A percentile compares a stretch with the other conserved stretches of the same genome.
Conservation (phyloP, 1,140 invertebrate genomes). For the Globodera rostochiensis region DNA sequence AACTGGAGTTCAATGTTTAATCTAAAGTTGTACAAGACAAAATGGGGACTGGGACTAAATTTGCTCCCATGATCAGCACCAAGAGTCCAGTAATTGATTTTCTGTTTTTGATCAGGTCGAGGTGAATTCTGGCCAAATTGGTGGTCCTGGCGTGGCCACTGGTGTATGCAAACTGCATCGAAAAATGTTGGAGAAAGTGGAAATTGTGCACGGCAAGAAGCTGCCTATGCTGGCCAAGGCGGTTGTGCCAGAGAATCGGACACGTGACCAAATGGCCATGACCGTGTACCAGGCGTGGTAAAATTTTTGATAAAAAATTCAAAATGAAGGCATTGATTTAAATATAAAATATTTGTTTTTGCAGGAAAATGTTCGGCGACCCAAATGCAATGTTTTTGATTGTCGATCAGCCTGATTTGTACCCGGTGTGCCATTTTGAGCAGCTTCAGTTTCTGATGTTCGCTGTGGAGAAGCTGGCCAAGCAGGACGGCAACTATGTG, state of each 20-base stretch:
- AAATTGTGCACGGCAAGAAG: conserved; percentile 25
- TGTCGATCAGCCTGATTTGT: conserved; percentile 66
- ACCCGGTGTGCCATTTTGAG: conserved; percentile 11
- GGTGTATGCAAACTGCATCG: conserved; percentile 55
- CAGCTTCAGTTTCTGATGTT: conserved; percentile 12
- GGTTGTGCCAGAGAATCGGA: no score
- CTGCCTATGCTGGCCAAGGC: background rate
- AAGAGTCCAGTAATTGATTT: background rate
- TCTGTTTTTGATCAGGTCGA: conserved; percentile 75
- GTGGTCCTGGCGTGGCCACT: conserved; percentile 85
- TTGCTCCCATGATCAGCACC: no score
- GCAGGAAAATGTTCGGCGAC: background rate
- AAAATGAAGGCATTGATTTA: no score
- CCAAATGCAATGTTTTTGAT: conserved; percentile 78
- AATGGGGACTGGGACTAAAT: no score
- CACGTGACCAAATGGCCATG: no score
- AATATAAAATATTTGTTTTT: background rate
- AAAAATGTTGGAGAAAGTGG: conserved; percentile 33
- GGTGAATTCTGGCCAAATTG: conserved; percentile 90
- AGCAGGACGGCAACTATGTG: background rate
- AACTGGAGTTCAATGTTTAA: no score
- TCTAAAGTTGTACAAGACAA: no score
- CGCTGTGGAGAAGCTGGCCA: conserved; percentile 5
- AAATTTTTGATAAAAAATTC: no score
- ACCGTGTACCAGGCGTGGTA: no score